These are phyloP conservation scores for Sicus ferrugineus DNA, from an alignment of 2,888 invertebrate species.

Conservation along the genomic window DNA sequence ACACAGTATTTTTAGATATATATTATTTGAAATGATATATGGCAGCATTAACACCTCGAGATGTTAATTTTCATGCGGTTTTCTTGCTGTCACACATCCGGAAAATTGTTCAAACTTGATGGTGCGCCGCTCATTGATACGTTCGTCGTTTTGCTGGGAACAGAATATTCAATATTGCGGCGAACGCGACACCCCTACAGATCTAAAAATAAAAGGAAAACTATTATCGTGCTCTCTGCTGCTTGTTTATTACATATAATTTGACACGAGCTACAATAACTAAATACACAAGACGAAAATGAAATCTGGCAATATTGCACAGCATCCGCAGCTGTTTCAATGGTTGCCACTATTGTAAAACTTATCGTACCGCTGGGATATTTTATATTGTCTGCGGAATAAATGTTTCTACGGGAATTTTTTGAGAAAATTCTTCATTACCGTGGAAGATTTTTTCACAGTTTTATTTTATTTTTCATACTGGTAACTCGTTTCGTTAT, in stretches of 20 bases:
- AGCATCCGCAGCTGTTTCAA: too few species aligned
- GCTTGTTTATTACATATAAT: not conserved
- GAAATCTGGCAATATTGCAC: conserved; percentile 2
- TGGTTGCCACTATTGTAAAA: too few species aligned
- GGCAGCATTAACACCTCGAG: too few species aligned
- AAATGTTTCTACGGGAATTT: too few species aligned
- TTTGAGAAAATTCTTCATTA: too few species aligned
- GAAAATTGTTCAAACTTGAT: conserved; percentile 3
- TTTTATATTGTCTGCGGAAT: too few species aligned
- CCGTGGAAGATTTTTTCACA: too few species aligned
- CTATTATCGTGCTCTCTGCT: not conserved
- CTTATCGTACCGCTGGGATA: too few species aligned
- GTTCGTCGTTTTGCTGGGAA: conserved; percentile 1
- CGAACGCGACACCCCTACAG: conserved; percentile 42
- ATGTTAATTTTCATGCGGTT: not conserved
- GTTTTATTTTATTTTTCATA: too few species aligned
- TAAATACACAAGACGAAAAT: conserved; percentile 7
- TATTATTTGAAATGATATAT: too few species aligned
- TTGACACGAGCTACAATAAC: not conserved
- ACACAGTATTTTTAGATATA: too few species aligned
- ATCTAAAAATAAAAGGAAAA: conserved; percentile 52
- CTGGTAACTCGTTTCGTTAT: too few species aligned
- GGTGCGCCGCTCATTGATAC: not conserved
- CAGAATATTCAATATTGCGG: conserved; percentile 20
- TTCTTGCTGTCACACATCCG: conserved; percentile 9